Evolutionary conservation across 2,113 vertebrate species (phyloP).

Genomic region (Elgaria multicarinata): DNA sequence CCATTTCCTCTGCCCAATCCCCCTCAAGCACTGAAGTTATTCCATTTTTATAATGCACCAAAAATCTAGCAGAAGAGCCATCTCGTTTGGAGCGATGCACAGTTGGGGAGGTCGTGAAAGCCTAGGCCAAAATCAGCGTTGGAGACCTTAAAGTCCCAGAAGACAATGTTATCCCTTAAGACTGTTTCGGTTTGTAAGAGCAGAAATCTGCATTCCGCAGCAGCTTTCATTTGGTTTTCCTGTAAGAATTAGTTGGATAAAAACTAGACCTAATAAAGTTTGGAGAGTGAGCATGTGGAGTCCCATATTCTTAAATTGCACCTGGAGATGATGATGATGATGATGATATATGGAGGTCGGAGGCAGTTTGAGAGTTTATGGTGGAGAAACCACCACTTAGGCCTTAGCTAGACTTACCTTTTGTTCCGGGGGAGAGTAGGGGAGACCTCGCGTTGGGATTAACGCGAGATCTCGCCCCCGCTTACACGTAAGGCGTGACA

Average conservation of each 20-base stretch:
- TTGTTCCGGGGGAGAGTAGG: too few species aligned
- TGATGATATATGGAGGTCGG: too few species aligned
- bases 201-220: not conserved
- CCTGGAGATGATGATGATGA: not conserved
- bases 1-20: too few species aligned
- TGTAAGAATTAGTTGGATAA: not conserved
- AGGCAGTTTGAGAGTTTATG: too few species aligned
- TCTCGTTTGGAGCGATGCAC: not conserved
- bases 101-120: not conserved
- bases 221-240: not conserved
- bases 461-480: too few species aligned
- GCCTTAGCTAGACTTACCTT: too few species aligned
- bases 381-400: too few species aligned
- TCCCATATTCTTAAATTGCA: not conserved
- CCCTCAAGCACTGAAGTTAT: not conserved
- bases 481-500: too few species aligned
- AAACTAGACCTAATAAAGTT: not conserved
- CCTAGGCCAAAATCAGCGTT: not conserved
- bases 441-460: too few species aligned
- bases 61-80: not conserved
- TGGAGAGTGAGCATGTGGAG: not conserved
- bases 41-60: not conserved
- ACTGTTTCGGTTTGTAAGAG: not conserved
- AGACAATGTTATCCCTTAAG: not conserved
- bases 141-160: not conserved